These are phyloP conservation scores for Agapornis canus DNA, from an alignment of 2,797 vertebrate species.

Conservation along the genomic window DNA sequence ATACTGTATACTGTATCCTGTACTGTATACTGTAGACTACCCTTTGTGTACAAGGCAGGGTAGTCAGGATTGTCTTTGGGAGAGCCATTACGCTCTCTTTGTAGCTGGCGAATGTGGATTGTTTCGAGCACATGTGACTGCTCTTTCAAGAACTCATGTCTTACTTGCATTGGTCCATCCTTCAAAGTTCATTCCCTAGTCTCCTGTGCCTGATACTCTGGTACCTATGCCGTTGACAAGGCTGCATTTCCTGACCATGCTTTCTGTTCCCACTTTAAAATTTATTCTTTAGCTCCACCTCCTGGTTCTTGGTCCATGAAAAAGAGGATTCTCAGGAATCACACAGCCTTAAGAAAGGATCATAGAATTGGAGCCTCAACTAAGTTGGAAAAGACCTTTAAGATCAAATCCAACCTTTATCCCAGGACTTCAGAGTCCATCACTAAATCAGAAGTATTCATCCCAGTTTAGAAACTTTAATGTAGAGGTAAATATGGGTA, in stretches of 20 bases:
- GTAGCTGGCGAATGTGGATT: neutral
- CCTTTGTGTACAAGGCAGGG: neutral
- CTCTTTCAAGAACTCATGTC: neutral
- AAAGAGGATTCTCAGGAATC: neutral
- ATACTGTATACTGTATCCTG: neutral
- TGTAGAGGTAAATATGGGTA: neutral
- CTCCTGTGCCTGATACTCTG: neutral
- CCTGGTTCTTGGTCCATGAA: constrained; percentile 9
- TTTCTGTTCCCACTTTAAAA: neutral
- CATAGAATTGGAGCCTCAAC: neutral
- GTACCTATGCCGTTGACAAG: neutral
- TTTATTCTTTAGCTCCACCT: constrained; percentile 60
- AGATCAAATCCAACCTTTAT: neutral
- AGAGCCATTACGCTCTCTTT: neutral
- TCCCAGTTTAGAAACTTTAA: neutral
- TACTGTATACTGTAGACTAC: neutral
- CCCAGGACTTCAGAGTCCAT: neutral
- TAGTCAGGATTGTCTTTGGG: neutral
- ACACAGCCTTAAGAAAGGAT: neutral
- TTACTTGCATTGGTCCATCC: neutral
- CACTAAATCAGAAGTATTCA: neutral
- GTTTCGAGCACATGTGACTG: neutral
- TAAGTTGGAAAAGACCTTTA: neutral
- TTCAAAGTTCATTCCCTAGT: neutral
- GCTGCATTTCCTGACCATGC: neutral